Evolutionary conservation across 1,140 invertebrate genomes (phyloP).

Genomic region (Sycophila sp.): DNA sequence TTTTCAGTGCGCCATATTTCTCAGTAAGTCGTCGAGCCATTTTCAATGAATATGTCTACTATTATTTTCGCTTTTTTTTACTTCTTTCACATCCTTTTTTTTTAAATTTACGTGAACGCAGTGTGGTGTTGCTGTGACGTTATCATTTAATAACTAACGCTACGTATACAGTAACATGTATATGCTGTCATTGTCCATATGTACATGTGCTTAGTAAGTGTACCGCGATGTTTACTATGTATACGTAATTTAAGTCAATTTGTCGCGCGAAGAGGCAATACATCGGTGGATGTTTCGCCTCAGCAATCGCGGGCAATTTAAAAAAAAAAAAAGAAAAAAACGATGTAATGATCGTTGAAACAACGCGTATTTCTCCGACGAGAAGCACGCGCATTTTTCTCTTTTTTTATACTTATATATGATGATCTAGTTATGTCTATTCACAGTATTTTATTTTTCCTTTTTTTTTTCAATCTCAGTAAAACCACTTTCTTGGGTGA

Average conservation of each 20-base stretch:
- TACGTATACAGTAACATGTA: slow-evolving; percentile 43
- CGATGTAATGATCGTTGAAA: not conserved
- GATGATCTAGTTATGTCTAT: no score
- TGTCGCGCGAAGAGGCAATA: not conserved
- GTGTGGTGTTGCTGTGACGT: slow-evolving; percentile 60
- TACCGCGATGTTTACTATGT: slow-evolving; percentile 45
- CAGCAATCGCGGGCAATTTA: not conserved
- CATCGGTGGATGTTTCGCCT: not conserved
- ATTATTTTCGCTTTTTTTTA: slow-evolving; percentile 42
- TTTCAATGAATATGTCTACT: slow-evolving; percentile 37
- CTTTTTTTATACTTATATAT: no score
- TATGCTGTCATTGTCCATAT: slow-evolving; percentile 38
- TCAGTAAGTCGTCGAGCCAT: slow-evolving; percentile 12
- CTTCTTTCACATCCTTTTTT: slow-evolving; percentile 41
- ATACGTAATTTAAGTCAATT: slow-evolving; percentile 29
- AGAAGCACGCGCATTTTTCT: slow-evolving; percentile 2
- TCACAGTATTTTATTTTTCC: not conserved
- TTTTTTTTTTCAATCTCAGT: not conserved
- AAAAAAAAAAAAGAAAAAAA: slow-evolving; percentile 6
- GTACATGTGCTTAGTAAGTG: slow-evolving; percentile 43
- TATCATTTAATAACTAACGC: slow-evolving; percentile 48
- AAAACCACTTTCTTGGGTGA: slow-evolving; percentile 12
- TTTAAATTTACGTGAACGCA: slow-evolving; percentile 54
- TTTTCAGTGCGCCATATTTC: slow-evolving; percentile 30
- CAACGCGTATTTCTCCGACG: slow-evolving; percentile 18